Evolutionary conservation across 2,888 invertebrate genomes (phyloP).

Genomic region (Hipparchia sbordonii): DNA sequence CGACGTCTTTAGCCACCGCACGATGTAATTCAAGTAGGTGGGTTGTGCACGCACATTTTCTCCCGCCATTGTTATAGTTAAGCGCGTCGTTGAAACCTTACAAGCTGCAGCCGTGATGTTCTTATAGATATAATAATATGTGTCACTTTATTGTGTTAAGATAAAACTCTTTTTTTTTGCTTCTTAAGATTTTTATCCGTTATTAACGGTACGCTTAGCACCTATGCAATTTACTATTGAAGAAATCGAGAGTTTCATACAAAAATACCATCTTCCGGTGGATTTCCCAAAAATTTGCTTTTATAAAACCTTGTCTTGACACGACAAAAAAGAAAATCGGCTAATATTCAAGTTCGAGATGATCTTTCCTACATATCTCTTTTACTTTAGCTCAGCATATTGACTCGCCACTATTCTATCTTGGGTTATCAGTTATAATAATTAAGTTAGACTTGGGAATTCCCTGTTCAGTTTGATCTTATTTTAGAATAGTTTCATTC

Average conservation of each 20-base stretch:
- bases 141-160: conserved; percentile 5
- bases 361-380: background rate
- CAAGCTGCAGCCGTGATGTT: conserved; percentile 23
- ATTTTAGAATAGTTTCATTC: too few species aligned
- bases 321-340: too few species aligned
- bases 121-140: background rate
- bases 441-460: background rate
- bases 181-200: too few species aligned
- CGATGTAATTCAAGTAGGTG: conserved; percentile 26
- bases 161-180: background rate
- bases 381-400: background rate
- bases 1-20: conserved; percentile 22
- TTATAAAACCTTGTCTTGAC: too few species aligned
- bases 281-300: too few species aligned
- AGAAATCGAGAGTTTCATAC: too few species aligned
- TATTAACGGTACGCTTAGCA: too few species aligned
- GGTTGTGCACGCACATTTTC: conserved; percentile 30
- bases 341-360: too few species aligned
- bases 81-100: conserved; percentile 37
- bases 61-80: conserved; percentile 31
- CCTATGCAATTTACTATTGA: too few species aligned
- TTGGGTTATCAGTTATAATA: background rate
- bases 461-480: too few species aligned
- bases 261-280: too few species aligned
- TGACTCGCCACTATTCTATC: background rate